Evolutionary conservation across 2,888 invertebrate genomes (phyloP), one percentile per base, ranked within the genome.

Genomic region (Brachylomia viminalis): DNA sequence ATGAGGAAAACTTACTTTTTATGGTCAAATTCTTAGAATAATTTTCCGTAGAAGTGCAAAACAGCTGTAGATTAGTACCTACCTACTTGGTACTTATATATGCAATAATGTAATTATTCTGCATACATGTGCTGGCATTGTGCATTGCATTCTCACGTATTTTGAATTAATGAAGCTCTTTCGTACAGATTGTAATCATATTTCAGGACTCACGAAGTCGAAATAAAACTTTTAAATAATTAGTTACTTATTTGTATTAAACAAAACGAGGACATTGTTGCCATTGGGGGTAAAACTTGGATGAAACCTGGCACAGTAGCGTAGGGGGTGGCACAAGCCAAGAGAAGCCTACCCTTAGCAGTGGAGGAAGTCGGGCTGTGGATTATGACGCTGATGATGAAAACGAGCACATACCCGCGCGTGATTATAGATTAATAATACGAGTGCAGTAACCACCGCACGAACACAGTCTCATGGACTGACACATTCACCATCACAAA

Each of bases 121-220:
- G 61, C 47, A 62, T 27, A 27, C 65, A 59, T 75, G 23, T 67
- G 38, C 47, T 70, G 27, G 33, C 65, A 70, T 69, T 76, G 72
- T 72, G 66, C 77, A 76, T 70, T 49, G 47, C 20, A 64, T 82
- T 73, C 82, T 82, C 76, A 85, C 71, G 71, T 72, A 81, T 42
- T 45, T 45, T 58, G 45, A 45, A 56, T 61, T 61, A 10, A 84
- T 68, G 65, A 65, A 30, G 13, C 52, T 68, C 56, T 30, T 61
- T 73, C 27, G 52, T 67, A 58, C 27, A 65, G 30, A 72, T 79
- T 56, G 11, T 27, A 33, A 58, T 71, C 79, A 67, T 64, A n/a
- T 62, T 83, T 66, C 79, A 78, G 79, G 38, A 78, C 38, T 66
- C 52, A 79, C 61, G 61, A 42, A 58, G 38, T 62, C 23, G 62